phyloP scores from a whole-genome alignment of 1,140 invertebrate genomes.

The Matsumurasca onukii region DNA sequence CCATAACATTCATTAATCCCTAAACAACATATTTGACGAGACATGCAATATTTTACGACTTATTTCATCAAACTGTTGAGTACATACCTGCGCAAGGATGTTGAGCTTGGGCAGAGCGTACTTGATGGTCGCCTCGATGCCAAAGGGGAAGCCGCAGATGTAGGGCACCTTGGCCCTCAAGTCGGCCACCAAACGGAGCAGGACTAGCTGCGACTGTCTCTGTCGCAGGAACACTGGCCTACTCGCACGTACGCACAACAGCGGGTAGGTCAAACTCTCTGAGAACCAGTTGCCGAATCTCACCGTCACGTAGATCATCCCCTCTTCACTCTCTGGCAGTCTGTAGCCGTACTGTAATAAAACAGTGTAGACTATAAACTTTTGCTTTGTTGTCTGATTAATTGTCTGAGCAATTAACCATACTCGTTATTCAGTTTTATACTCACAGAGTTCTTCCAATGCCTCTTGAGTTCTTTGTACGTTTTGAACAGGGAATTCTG shows the following conservation, averaged over 20 bases:
- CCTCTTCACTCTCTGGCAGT: slow-evolving; percentile 48
- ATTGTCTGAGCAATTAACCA: neutral
- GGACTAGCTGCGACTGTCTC: slow-evolving; percentile 44
- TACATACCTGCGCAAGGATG: slow-evolving; percentile 27
- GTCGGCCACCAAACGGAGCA: slow-evolving; percentile 30
- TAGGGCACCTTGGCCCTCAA: slow-evolving; percentile 29
- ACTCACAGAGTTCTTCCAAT: slow-evolving; percentile 56
- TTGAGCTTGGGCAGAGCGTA: slow-evolving; percentile 33
- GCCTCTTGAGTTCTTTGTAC: slow-evolving; percentile 52
- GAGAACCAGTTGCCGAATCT: slow-evolving; percentile 48
- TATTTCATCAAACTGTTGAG: too few relatives aligned
- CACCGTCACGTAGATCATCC: slow-evolving; percentile 47
- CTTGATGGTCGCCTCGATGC: slow-evolving; percentile 14
- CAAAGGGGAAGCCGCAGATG: slow-evolving; percentile 34
- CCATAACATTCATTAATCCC: too few relatives aligned
- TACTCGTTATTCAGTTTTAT: slow-evolving; percentile 9
- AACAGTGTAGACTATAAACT: slow-evolving; percentile 2
- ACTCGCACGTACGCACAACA: slow-evolving; percentile 47
- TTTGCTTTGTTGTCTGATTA: too few relatives aligned
- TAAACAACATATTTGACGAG: too few relatives aligned
- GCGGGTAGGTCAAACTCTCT: slow-evolving; percentile 50
- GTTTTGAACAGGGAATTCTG: slow-evolving; percentile 46
- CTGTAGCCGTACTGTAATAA: slow-evolving; percentile 52
- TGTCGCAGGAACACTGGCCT: slow-evolving; percentile 48
- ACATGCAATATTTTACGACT: too few relatives aligned